phyloP scores from a whole-genome alignment of 2,113 vertebrate species.

The Cettia cetti region DNA sequence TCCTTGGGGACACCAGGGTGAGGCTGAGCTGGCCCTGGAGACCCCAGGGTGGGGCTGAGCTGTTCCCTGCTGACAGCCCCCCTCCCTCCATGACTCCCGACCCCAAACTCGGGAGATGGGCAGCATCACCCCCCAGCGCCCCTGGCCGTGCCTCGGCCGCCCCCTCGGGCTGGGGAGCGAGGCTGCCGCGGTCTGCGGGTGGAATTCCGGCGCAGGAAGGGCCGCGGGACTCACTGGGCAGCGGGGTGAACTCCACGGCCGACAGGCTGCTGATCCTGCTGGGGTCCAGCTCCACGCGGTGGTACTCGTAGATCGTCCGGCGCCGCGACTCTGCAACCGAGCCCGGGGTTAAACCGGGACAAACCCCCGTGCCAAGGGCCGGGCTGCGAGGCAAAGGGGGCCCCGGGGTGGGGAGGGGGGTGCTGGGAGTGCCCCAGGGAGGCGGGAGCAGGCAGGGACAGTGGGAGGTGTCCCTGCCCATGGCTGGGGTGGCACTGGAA shows the following conservation, averaged over 20 bases:
- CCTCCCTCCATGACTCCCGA: accelerated
- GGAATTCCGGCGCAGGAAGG: not conserved
- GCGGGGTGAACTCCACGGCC: constrained; percentile 86
- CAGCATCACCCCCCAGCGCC: not conserved
- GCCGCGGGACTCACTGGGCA: constrained; percentile 82
- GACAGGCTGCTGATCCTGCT: constrained; percentile 78
- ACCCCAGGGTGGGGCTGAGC: not conserved
- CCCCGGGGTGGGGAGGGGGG: not conserved
- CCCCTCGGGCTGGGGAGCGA: accelerated
- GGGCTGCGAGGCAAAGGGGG: not conserved
- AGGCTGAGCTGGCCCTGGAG: too few species aligned
- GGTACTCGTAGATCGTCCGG: constrained; percentile 91
- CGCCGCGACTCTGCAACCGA: constrained; percentile 75
- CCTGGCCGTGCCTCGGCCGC: accelerated
- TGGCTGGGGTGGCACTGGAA: too few species aligned
- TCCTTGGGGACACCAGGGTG: too few species aligned
- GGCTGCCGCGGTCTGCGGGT: accelerated
- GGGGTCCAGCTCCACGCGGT: constrained; percentile 87
- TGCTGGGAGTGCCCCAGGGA: too few species aligned
- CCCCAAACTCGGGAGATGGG: accelerated
- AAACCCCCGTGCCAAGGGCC: not conserved
- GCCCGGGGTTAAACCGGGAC: accelerated
- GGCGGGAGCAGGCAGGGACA: too few species aligned
- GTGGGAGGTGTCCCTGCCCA: not conserved
- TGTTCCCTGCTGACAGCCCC: not conserved